These are phyloP conservation scores for Spilogale gracilis DNA, from an alignment of 2,113 vertebrate genomes.

Conservation along the genomic window DNA sequence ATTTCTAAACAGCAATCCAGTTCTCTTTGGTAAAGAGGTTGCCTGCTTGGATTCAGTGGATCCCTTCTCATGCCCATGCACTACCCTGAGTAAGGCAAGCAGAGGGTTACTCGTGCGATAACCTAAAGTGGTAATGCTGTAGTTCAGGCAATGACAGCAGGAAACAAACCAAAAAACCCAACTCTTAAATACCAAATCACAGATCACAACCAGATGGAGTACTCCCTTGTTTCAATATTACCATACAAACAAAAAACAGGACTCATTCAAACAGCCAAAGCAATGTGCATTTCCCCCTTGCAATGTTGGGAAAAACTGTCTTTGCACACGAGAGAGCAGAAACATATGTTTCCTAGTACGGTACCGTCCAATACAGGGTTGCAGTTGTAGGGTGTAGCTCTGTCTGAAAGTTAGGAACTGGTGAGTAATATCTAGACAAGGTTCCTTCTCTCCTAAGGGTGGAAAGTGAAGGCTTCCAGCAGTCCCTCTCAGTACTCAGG, in stretches of 20 bases:
- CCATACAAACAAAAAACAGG: constrained; percentile 34
- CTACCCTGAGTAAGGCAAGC: neutral
- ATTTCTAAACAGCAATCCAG: neutral
- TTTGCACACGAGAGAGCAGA: neutral
- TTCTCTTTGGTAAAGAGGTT: neutral
- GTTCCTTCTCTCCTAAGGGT: neutral
- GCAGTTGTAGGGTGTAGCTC: neutral
- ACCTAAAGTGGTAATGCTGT: neutral
- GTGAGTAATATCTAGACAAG: neutral
- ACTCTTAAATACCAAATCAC: neutral
- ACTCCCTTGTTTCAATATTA: constrained; percentile 30
- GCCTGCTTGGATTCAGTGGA: neutral
- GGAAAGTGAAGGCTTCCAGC: neutral
- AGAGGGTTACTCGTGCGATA: neutral
- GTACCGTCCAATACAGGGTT: neutral
- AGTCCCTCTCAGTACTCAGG: neutral
- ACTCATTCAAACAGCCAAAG: neutral
- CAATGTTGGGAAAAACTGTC: neutral
- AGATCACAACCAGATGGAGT: constrained; percentile 39
- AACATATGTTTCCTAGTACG: neutral
- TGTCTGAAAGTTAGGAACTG: constrained; percentile 40
- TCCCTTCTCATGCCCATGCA: neutral
- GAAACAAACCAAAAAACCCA: neutral
- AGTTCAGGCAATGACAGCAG: neutral
- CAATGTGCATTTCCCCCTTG: neutral